Evolutionary conservation across 2,797 vertebrate species (phyloP), one percentile per base, ranked within the genome.

Genomic region (Thalassophryne amazonica): DNA sequence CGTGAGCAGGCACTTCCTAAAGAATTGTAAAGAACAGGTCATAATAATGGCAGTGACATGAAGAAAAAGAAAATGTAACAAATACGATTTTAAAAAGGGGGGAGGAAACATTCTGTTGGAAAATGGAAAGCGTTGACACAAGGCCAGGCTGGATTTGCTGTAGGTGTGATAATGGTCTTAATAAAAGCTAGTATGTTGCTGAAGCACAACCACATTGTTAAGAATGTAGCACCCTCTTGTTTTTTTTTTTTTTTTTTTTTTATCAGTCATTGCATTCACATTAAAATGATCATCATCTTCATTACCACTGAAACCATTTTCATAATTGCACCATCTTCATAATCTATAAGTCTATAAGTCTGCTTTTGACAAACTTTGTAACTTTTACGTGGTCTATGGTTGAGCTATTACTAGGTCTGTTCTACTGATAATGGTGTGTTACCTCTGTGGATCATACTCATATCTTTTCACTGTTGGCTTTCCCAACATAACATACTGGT

Each of bases 1-100:
- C 88, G 73, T 83, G 89, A 89, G 91, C 89, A 88, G 91, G 92
- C 92, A 91, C 91, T 91, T 93, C 93, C 92, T 90, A 91, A 89
- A 84, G 67, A 84, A 84, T 86, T 81, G 63, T 72, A 65, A 73
- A 71, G 53, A 76, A 80, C 76, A 80, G 50, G 53, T 84, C n/a
- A 75, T 61, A n/a, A 47, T 35, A 75, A 87, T 86, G 84, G 84
- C 83, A 87, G 81, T 84, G 82, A 78, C 65, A 47, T 34, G 52
- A 78, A 49, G 59, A 78, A 67, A 52, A 16, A 16, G 41, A 30
- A 66, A 51, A 47, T 17, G 3, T 41, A 37, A 50, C 15, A 70
- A 80, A 79, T 56, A 58, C 81, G 71, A 82, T 78, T 72, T 76
- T 61, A 55, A 71, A 51, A 62, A 63, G 40, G 47, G 49, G 50